Evolutionary conservation across 2,797 vertebrate species (phyloP), one percentile per base, ranked within the genome.

Genomic region (Apogon hyalosoma): DNA sequence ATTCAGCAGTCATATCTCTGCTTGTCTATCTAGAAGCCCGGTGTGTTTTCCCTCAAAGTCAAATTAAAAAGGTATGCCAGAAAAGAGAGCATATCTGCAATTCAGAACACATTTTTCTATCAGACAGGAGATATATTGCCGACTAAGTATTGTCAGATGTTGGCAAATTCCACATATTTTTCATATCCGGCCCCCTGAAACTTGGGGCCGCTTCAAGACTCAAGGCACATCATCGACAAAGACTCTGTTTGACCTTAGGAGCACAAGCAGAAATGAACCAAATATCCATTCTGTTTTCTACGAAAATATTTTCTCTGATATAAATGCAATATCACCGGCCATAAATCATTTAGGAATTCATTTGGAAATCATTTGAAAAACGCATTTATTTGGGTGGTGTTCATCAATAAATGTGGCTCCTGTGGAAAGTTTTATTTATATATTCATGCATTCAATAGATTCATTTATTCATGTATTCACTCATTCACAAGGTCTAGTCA

Each of bases 391-490:
- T 89, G 73, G 49, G 55, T 16, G 62, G 77, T 71, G 76, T 75
- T 92, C 91, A 92, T 92, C 92, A 92, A 91, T 91, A 92, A 90
- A 90, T 4, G 78, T 73, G 65, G 81, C 78, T 88, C 63, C 73
- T 53, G 73, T 80, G 77, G 75, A 91, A 88, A 84, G 83, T 88
- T 89, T 83, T 90, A 89, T 90, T 92, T 90, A 92, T 92, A 83
- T 88, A 93, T 93, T 92, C 89, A 92, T 90, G 79, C 84, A 92
- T 93, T 90, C 89, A 92, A 83, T 90, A 84, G 83, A 91, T 91
- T 91, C 90, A 93, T 91, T 92, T 93, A 93, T 93, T 93, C 92
- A 92, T 94, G 85, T 92, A 93, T 94, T 93, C 92, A 92, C 90
- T 91, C 91, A 91, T 92, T 90, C 92, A 94, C 93, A 90, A 88